A percentile compares a stretch with the other conserved stretches of the same genome.
Evolutionary conservation across 2,113 vertebrate species (phyloP).

Genomic region (Holacanthus passer): DNA sequence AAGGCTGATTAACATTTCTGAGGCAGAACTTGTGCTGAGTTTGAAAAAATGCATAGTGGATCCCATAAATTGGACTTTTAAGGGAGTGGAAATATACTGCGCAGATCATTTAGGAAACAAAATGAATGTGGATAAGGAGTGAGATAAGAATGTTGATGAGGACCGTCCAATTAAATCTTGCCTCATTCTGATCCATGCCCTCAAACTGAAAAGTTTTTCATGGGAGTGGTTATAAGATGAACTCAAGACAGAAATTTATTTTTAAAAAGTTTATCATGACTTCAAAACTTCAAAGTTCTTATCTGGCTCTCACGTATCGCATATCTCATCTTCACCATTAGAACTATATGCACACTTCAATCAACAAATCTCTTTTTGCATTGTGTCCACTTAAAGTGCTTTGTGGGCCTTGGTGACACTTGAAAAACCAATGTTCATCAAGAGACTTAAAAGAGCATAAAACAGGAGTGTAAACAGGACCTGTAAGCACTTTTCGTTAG

Average conservation of each 20-base stretch:
- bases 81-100: background rate
- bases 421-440: background rate
- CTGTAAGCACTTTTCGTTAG: background rate
- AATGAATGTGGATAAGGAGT: conserved; percentile 27
- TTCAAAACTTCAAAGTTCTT: background rate
- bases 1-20: conserved; percentile 32
- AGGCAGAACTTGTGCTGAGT: background rate
- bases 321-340: background rate
- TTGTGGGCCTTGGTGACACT: background rate
- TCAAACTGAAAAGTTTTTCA: conserved; percentile 9
- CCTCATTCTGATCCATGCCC: conserved; percentile 31
- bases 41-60: background rate
- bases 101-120: conserved; percentile 26
- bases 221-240: conserved; percentile 12
- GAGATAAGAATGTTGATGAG: conserved; percentile 40
- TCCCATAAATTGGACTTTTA: conserved; percentile 17
- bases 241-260: background rate
- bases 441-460: conserved; percentile 2
- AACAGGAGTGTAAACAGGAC: background rate
- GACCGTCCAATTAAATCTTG: conserved; percentile 33
- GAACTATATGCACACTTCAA: background rate
- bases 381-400: background rate
- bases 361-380: background rate
- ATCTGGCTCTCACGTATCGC: background rate
- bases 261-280: background rate